Conservation (phyloP, 2,797 vertebrate genomes). For the Phoxinus dragarum region DNA sequence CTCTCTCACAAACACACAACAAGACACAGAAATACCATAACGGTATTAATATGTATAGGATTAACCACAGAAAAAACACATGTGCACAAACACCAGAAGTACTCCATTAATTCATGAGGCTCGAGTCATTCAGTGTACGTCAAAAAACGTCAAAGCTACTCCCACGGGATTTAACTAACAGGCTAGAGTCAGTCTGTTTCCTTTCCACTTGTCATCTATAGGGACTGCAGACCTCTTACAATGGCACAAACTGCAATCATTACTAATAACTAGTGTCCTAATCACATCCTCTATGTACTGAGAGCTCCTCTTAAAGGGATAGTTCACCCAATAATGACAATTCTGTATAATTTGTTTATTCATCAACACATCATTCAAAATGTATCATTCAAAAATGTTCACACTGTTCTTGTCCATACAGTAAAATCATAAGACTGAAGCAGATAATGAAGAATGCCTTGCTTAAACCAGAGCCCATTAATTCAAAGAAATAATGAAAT, state of each 20-base stretch:
- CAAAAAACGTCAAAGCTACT: slow-evolving; percentile 27
- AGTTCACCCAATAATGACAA: background rate
- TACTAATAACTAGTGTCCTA: background rate
- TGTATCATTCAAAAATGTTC: background rate
- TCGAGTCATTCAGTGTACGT: slow-evolving; percentile 16
- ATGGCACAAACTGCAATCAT: background rate
- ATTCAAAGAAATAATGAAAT: no score
- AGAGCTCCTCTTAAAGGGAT: background rate
- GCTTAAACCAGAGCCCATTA: background rate
- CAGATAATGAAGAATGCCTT: background rate
- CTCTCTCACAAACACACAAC: slow-evolving; percentile 4
- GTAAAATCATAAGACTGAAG: background rate
- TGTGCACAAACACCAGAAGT: slow-evolving; percentile 20
- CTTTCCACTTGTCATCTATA: background rate
- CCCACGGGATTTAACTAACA: slow-evolving; percentile 23
- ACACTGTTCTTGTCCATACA: background rate
- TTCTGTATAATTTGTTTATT: background rate
- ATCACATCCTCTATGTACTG: background rate
- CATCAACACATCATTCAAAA: background rate
- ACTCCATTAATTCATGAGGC: slow-evolving; percentile 46
- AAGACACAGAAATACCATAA: background rate
- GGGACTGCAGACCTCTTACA: slow-evolving; percentile 9
- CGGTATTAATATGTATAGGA: slow-evolving; percentile 37
- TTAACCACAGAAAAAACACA: slow-evolving; percentile 12
- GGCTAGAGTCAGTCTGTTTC: background rate